These are phyloP conservation scores for Patella ulyssiponensis DNA, from an alignment of 2,888 invertebrate genomes.

Conservation along the genomic window DNA sequence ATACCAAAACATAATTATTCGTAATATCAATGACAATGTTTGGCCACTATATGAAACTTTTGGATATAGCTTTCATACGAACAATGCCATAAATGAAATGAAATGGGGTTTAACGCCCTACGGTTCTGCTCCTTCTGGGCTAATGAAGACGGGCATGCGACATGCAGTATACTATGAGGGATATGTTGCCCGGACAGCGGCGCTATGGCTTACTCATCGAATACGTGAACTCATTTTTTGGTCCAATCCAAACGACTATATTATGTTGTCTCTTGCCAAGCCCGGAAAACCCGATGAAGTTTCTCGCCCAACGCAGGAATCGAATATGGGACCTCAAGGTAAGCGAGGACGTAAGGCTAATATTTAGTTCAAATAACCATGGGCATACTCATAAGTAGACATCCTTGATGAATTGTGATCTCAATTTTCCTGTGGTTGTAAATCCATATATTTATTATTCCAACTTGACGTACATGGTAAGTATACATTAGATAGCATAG, in stretches of 20 bases:
- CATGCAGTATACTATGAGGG: too few species aligned
- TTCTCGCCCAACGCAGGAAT: too few species aligned
- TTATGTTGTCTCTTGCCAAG: too few species aligned
- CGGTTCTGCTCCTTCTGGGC: too few species aligned
- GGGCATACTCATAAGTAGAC: conserved; percentile 34
- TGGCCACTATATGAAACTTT: conserved; percentile 20
- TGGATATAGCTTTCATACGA: conserved; percentile 5
- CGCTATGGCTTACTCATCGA: too few species aligned
- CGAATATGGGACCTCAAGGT: too few species aligned
- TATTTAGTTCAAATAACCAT: conserved; percentile 39
- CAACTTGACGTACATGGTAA: conserved; percentile 22
- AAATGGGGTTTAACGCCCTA: too few species aligned
- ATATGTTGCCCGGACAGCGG: too few species aligned
- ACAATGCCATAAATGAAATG: not conserved
- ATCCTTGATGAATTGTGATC: conserved; percentile 29
- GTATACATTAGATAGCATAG: conserved; percentile 28
- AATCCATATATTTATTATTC: conserved; percentile 18
- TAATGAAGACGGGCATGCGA: too few species aligned
- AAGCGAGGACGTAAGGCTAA: conserved; percentile 28
- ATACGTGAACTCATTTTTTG: too few species aligned
- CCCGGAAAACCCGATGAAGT: too few species aligned
- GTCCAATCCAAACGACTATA: too few species aligned
- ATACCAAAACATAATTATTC: conserved; percentile 20
- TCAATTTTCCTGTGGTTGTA: conserved; percentile 25
- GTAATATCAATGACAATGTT: conserved; percentile 12